These are phyloP conservation scores for Atherinomorus stipes DNA, from an alignment of 2,113 vertebrate species.

Conservation along the genomic window DNA sequence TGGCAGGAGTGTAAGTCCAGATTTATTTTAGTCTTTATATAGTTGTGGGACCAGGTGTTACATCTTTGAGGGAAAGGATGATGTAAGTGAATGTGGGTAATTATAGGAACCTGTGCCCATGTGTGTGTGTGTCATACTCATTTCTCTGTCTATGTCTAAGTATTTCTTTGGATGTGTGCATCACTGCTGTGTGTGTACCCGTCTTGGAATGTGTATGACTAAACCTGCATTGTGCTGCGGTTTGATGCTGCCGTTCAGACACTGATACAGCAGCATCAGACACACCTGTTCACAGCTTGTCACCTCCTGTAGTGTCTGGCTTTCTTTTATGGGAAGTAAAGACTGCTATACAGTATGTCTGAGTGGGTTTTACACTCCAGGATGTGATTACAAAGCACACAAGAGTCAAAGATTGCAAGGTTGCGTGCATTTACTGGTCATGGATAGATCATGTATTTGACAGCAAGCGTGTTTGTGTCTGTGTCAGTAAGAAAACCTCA, in stretches of 20 bases:
- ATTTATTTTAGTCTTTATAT: constrained; percentile 44
- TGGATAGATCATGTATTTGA: constrained; percentile 29
- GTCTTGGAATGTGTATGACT: constrained; percentile 72
- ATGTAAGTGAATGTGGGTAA: constrained; percentile 55
- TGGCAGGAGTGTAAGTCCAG: constrained; percentile 1
- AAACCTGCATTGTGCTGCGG: constrained; percentile 15
- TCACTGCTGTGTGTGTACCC: constrained; percentile 28
- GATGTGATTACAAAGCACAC: constrained; percentile 10
- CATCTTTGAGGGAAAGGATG: constrained; percentile 34
- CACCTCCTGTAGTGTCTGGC: constrained; percentile 54
- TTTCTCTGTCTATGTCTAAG: constrained; percentile 36
- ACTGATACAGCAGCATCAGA: constrained; percentile 24
- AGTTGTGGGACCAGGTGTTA: constrained; percentile 50
- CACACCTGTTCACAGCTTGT: constrained; percentile 54
- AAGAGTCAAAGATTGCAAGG: background rate
- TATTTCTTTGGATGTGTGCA: constrained; percentile 40
- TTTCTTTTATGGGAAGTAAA: constrained; percentile 28
- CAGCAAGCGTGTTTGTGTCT: constrained; percentile 21
- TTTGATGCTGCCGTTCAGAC: background rate
- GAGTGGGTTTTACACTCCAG: background rate
- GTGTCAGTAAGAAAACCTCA: constrained; percentile 63
- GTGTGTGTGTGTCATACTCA: background rate
- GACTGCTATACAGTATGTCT: background rate
- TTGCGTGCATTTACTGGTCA: background rate
- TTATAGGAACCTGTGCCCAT: constrained; percentile 28